Conservation (phyloP, 2,113 vertebrate species). For the Callaeas wilsoni region DNA sequence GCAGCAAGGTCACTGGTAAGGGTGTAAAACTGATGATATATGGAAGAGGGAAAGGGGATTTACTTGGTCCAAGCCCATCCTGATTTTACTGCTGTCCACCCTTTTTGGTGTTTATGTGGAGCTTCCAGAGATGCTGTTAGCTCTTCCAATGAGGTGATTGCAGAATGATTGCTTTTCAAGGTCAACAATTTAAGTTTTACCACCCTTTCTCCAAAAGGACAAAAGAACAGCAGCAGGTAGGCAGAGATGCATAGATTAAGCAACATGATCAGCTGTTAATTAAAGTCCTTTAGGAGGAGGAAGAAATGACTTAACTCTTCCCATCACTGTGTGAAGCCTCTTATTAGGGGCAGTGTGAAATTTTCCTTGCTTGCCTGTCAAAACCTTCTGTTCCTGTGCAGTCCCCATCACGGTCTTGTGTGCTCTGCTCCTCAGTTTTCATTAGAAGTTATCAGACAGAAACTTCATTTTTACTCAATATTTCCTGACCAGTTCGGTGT, state of each 20-base stretch:
- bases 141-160: slow-evolving; percentile 9
- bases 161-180: slow-evolving; percentile 48
- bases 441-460: background rate
- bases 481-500: background rate
- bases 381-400: background rate
- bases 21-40: background rate
- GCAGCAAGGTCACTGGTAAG: background rate
- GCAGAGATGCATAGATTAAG: slow-evolving; percentile 52
- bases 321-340: background rate
- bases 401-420: background rate
- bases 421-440: background rate
- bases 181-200: slow-evolving; percentile 45
- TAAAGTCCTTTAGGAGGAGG: background rate
- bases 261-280: slow-evolving; percentile 34
- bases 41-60: background rate
- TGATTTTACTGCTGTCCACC: slow-evolving; percentile 1
- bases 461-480: background rate
- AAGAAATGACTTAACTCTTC: slow-evolving; percentile 16
- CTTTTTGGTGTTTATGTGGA: background rate
- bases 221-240: slow-evolving; percentile 17
- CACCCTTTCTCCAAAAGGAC: slow-evolving; percentile 31
- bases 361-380: background rate
- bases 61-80: background rate
- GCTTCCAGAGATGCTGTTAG: background rate
- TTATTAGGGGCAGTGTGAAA: background rate